phyloP scores from a whole-genome alignment of 1,140 invertebrate genomes.

The Limonius californicus region DNA sequence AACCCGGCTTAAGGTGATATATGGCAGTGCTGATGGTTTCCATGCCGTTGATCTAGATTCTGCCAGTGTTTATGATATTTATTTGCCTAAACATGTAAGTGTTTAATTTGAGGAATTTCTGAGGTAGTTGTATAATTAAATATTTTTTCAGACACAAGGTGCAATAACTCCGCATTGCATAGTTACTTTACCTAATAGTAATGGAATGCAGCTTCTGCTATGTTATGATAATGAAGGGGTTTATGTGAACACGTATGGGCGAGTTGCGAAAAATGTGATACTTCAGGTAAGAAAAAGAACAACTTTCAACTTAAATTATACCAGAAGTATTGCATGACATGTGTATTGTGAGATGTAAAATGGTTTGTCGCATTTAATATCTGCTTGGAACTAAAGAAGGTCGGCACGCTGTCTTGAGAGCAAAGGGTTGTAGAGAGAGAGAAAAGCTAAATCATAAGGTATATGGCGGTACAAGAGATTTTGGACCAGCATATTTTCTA shows the following conservation, averaged over 20 bases:
- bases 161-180: slow-evolving; percentile 97
- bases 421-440: too few relatives aligned
- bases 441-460: too few relatives aligned
- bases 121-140: too few relatives aligned
- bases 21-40: slow-evolving; percentile 97
- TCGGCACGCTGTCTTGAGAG: too few relatives aligned
- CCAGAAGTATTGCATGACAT: too few relatives aligned
- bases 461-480: too few relatives aligned
- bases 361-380: too few relatives aligned
- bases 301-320: too few relatives aligned
- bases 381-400: too few relatives aligned
- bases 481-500: too few relatives aligned
- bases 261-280: slow-evolving; percentile 80
- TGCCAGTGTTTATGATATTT: slow-evolving; percentile 96
- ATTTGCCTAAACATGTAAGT: slow-evolving; percentile 95
- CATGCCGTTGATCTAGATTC: slow-evolving; percentile 99
- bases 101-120: neutral
- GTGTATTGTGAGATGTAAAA: too few relatives aligned
- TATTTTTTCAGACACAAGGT: slow-evolving; percentile 84
- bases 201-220: slow-evolving; percentile 94
- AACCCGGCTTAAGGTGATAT: slow-evolving; percentile 97
- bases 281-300: slow-evolving; percentile 67
- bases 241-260: slow-evolving; percentile 97
- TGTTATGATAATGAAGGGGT: slow-evolving; percentile 99
- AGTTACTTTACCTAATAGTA: slow-evolving; percentile 97